These are phyloP conservation scores for Acanthaster planci DNA, from an alignment of 35 echinoderm and acorn worm genomes.

Conservation along the genomic window DNA sequence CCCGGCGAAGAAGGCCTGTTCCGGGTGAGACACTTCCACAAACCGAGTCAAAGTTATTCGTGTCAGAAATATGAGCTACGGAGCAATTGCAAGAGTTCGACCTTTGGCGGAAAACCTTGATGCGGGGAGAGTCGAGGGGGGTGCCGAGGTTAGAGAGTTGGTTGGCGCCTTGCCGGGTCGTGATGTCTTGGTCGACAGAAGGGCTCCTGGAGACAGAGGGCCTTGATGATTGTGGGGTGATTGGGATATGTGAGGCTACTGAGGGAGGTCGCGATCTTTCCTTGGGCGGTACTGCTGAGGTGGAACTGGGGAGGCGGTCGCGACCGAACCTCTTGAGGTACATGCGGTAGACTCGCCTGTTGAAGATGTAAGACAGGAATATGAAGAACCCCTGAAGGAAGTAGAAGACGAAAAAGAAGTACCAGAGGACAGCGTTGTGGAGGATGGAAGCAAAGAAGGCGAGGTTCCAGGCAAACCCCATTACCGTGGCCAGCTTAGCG, in stretches of 20 bases:
- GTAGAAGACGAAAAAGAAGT: conserved; percentile 52
- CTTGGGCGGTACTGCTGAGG: neutral
- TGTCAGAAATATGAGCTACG: neutral
- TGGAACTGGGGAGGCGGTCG: conserved; percentile 10
- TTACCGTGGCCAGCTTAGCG: conserved; percentile 44
- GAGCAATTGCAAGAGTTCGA: neutral
- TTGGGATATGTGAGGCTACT: neutral
- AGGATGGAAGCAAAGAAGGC: conserved; percentile 24
- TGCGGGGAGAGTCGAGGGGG: neutral
- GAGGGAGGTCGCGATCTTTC: neutral
- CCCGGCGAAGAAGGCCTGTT: neutral
- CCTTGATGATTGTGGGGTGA: neutral
- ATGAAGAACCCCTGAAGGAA: conserved; percentile 52
- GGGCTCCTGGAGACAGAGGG: neutral
- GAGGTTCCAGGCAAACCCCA: conserved; percentile 53
- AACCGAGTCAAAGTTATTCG: neutral
- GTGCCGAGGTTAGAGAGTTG: neutral
- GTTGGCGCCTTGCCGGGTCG: neutral
- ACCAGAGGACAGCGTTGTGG: conserved; percentile 41
- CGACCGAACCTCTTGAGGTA: conserved; percentile 39
- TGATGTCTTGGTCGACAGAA: neutral
- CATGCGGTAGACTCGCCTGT: conserved; percentile 28
- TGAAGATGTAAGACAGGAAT: conserved; percentile 45
- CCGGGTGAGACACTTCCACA: neutral
- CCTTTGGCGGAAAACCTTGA: neutral